Base-by-base conservation (phyloP, 2,888 invertebrate species). In the Apantesis nais region DNA sequence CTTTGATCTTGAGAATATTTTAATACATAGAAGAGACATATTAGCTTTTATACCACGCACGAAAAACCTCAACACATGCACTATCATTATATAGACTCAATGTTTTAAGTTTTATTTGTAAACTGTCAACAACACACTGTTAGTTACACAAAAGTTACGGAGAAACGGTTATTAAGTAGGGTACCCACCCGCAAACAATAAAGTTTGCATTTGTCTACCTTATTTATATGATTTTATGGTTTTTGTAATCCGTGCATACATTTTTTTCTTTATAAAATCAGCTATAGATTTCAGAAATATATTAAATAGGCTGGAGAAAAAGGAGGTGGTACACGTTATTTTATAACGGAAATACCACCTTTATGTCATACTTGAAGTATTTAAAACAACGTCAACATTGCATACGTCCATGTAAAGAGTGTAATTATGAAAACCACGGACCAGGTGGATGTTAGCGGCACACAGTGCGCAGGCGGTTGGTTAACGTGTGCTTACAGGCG, bases 401-500 rank as follows among this genome's bases (percentile, higher is more conserved):
- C 79, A 79, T 65, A 73, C 66, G 72, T 68, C 55, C 67, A 83
- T 74, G 70, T 78, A 78, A 75, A 80, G 82, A 84, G 77, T 79
- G 80, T 79, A 83, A 88, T 82, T 82, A 78, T 84, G 89, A 72
- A 89, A 88, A 85, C 83, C 84, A 94, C 94, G 92, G 93, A 93
- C 92, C 94, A 87, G 92, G 90, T 89, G 79, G 86, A 82, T 89
- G 92, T 94, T 94, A 94, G 93, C 92, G 86, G 91, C 92, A 93
- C 92, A 92, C 93, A 92, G 90, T 91, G 88, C 90, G 88, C 90
- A 90, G 92, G 89, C 91, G 88, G 86, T 90, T 89, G 86, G 89
- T 92, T 92, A 92, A 92, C 90, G 86, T 86, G 92, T 90, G 93
- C 95, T 95, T 95, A 95, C 95, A 89, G 95, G 95, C 94, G 95